phyloP scores from a whole-genome alignment of 2,797 vertebrate genomes.

The Graptemys geographica region DNA sequence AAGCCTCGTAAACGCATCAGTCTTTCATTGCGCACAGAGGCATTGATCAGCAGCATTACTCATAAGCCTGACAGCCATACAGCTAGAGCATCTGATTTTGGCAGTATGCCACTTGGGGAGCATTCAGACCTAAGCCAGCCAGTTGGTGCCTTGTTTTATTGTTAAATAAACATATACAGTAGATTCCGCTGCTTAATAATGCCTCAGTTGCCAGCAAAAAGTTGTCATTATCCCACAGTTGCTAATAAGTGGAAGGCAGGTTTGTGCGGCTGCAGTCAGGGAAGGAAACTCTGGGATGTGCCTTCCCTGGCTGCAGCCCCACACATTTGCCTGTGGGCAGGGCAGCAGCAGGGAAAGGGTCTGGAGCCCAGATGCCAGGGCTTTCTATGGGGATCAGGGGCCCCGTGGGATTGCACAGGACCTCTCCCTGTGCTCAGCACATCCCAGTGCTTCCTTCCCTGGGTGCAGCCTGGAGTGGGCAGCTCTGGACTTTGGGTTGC shows the following conservation, averaged over 20 bases:
- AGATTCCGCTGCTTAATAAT: background rate
- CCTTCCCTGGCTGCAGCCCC: background rate
- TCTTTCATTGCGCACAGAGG: background rate
- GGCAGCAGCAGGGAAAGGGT: background rate
- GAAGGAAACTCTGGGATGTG: background rate
- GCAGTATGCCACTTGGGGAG: background rate
- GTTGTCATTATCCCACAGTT: background rate
- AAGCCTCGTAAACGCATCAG: background rate
- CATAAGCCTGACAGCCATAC: background rate
- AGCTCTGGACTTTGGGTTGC: no score
- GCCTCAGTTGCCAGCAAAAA: background rate
- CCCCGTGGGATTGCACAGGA: background rate
- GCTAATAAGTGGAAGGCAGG: background rate
- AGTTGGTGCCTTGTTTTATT: background rate
- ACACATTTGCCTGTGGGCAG: background rate
- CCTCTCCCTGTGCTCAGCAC: background rate
- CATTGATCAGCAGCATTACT: background rate
- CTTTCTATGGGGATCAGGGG: background rate
- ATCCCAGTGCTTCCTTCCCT: background rate
- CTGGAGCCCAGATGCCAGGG: background rate
- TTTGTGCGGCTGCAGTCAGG: background rate
- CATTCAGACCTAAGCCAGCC: background rate
- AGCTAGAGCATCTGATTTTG: background rate
- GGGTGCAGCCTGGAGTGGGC: no score
- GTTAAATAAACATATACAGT: background rate